phyloP scores from a whole-genome alignment of 2,888 invertebrate genomes.

The Mythimna albipuncta region DNA sequence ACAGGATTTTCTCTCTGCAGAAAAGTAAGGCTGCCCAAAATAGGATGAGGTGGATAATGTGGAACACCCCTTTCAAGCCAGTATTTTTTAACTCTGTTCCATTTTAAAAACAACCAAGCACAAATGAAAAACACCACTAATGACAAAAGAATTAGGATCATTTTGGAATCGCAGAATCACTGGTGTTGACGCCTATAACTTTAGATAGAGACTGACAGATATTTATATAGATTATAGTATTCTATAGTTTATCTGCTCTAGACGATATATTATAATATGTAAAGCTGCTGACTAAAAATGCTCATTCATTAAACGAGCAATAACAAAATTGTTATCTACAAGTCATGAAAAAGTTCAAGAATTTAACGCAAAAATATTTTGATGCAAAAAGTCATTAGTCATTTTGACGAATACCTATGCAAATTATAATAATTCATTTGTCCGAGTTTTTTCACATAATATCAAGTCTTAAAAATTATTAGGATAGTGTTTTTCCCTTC shows the following conservation, averaged over 20 bases:
- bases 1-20: conserved; percentile 72
- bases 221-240: conserved; percentile 24
- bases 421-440: no score
- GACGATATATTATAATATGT: not conserved
- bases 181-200: not conserved
- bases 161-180: conserved; percentile 10
- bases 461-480: no score
- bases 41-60: conserved; percentile 65
- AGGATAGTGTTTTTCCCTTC: no score
- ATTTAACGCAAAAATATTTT: not conserved
- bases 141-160: conserved; percentile 33
- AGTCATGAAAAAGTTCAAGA: not conserved
- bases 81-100: conserved; percentile 65
- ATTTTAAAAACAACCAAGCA: conserved; percentile 57
- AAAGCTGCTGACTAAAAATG: not conserved
- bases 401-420: no score
- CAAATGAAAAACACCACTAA: conserved; percentile 4
- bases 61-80: conserved; percentile 73
- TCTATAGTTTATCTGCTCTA: conserved; percentile 16
- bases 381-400: not conserved
- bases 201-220: conserved; percentile 11
- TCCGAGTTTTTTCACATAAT: no score
- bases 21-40: conserved; percentile 75
- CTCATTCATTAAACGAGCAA: conserved; percentile 3
- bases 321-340: conserved; percentile 10